These are phyloP conservation scores for Peromyscus melanophrys DNA, from an alignment of 2,797 vertebrate genomes.

Conservation along the genomic window DNA sequence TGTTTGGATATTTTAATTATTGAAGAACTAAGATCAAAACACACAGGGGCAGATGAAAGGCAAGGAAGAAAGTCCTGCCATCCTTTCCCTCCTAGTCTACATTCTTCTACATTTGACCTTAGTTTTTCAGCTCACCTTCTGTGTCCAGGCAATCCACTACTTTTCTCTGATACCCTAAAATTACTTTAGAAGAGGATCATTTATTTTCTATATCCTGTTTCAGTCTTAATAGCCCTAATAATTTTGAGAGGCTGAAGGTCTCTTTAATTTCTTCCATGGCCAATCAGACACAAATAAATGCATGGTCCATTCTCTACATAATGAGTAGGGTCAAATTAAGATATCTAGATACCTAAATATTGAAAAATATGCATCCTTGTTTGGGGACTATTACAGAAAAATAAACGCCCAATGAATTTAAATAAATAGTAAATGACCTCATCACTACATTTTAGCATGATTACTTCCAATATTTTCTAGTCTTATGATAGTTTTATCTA, in stretches of 20 bases:
- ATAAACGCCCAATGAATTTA: not conserved
- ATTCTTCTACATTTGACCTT: conserved; percentile 15
- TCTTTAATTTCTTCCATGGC: conserved; percentile 74
- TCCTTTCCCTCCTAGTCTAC: not conserved
- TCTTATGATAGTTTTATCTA: conserved; percentile 28
- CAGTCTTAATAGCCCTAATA: conserved; percentile 76
- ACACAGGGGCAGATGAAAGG: not conserved
- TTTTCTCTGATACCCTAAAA: conserved; percentile 24
- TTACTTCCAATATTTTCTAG: conserved; percentile 2
- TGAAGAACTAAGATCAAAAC: not conserved
- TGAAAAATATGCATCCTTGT: not conserved
- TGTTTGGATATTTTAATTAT: conserved; percentile 4
- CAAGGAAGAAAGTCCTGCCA: not conserved
- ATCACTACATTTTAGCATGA: not conserved
- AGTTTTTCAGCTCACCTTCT: conserved; percentile 23
- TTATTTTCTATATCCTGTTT: conserved; percentile 72
- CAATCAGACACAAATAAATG: conserved; percentile 68
- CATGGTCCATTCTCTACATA: conserved; percentile 81
- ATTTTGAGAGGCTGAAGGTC: conserved; percentile 69
- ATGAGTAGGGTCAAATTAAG: conserved; percentile 76
- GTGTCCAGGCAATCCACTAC: not conserved
- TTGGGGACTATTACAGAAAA: conserved; percentile 30
- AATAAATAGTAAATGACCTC: not conserved
- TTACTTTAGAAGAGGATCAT: conserved; percentile 65
- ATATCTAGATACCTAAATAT: conserved; percentile 28